These are phyloP conservation scores for Melanotaenia maccullochi DNA, from an alignment of 2,797 vertebrate genomes.

Conservation along the genomic window DNA sequence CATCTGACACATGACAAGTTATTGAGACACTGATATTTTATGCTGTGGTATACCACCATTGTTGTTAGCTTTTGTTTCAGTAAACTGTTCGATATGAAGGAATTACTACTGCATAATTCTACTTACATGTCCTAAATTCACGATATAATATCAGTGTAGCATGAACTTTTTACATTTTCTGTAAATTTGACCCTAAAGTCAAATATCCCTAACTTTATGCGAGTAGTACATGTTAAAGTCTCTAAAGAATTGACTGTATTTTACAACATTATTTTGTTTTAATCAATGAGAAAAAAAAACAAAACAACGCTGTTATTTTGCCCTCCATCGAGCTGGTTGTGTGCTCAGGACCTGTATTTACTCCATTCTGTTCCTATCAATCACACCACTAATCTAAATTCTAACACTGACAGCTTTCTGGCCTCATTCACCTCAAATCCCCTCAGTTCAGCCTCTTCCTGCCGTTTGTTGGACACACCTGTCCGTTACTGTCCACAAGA, in stretches of 20 bases:
- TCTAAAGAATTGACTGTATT: neutral
- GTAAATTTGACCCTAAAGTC: neutral
- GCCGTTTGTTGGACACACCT: constrained; percentile 41
- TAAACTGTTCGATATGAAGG: neutral
- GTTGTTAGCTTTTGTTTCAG: neutral
- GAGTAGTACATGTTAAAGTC: neutral
- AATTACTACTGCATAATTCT: neutral
- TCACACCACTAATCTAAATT: constrained; percentile 54
- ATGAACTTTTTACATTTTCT: neutral
- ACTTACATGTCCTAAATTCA: neutral
- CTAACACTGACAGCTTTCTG: constrained; percentile 51
- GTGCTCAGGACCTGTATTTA: constrained; percentile 8
- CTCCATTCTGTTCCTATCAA: constrained; percentile 31
- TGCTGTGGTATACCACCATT: neutral
- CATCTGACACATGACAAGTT: neutral
- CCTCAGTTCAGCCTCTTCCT: constrained; percentile 43
- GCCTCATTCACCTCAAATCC: constrained; percentile 61
- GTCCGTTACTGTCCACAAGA: constrained; percentile 33
- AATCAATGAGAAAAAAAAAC: neutral
- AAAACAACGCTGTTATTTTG: neutral
- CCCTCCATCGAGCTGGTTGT: neutral
- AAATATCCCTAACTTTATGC: neutral
- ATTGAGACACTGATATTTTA: neutral
- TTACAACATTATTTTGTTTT: neutral
- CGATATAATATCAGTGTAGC: neutral